Percentiles rank a stretch among this genome's conserved stretches.
Conservation (phyloP, 2,888 invertebrate genomes). For the Platycheirus albimanus region DNA sequence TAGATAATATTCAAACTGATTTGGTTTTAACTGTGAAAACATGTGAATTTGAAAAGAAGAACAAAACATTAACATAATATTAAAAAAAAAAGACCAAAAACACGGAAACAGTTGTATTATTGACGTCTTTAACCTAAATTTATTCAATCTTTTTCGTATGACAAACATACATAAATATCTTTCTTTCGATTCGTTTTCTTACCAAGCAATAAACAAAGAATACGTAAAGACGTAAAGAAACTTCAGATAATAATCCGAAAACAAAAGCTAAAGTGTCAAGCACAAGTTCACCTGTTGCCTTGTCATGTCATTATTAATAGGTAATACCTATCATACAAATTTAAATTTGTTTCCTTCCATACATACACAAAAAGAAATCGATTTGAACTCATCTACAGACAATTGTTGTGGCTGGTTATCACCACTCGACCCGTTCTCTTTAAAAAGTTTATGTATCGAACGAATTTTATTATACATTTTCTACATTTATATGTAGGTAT, state of each 20-base stretch:
- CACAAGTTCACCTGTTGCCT: slow-evolving; percentile 64
- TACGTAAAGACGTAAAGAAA: no score
- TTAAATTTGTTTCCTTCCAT: not conserved
- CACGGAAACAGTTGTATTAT: no score
- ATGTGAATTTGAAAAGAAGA: no score
- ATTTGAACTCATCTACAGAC: slow-evolving; percentile 28
- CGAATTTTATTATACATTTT: slow-evolving; percentile 4
- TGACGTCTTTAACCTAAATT: no score
- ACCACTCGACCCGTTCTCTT: slow-evolving; percentile 18
- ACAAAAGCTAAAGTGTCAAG: slow-evolving; percentile 30
- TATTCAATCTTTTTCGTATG: no score
- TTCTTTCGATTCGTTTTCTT: slow-evolving; percentile 2
- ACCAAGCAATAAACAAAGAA: not conserved
- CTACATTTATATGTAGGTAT: not conserved
- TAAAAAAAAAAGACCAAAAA: no score
- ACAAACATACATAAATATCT: no score
- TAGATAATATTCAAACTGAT: no score
- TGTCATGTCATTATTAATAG: slow-evolving; percentile 48
- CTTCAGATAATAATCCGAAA: slow-evolving; percentile 23
- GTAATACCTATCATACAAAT: not conserved
- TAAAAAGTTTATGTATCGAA: slow-evolving; percentile 2
- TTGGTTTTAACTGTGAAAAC: no score
- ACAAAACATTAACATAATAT: no score
- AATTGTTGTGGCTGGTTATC: slow-evolving; percentile 53
- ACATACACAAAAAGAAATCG: slow-evolving; percentile 6